Percentiles rank a stretch among this genome's conserved stretches.
These are phyloP conservation scores for Drosophila kurseongensis DNA, from an alignment of 1,140 invertebrate species.

Conservation along the genomic window DNA sequence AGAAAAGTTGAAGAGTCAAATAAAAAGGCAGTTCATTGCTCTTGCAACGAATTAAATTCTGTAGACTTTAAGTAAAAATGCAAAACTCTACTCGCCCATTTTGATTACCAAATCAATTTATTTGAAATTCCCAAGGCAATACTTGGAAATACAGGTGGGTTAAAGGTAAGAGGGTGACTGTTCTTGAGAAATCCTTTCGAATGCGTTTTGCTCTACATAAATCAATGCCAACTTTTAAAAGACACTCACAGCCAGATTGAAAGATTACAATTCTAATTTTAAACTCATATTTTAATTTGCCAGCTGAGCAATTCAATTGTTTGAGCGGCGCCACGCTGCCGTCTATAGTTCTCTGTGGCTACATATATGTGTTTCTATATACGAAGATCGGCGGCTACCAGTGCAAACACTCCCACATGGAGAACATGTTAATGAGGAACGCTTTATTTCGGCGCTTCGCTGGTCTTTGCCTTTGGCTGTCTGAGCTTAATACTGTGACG, in stretches of 20 bases:
- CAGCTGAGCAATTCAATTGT: constrained; percentile 23
- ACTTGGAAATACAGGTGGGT: constrained; percentile 18
- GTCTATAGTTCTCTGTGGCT: constrained; percentile 2
- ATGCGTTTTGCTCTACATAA: constrained; percentile 18
- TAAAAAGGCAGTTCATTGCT: constrained; percentile 3
- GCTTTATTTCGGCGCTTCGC: constrained; percentile 22
- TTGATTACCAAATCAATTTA: constrained; percentile 10
- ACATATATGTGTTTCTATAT: constrained; percentile 6
- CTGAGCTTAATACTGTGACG: constrained; percentile 76
- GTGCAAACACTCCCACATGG: constrained; percentile 27
- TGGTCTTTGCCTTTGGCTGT: constrained; percentile 27
- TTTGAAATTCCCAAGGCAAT: constrained; percentile 6
- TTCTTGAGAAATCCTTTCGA: constrained; percentile 18
- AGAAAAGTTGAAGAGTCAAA: constrained; percentile 4
- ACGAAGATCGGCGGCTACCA: constrained; percentile 21
- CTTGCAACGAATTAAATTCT: not conserved
- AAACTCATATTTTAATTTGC: not conserved
- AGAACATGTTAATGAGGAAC: constrained; percentile 51
- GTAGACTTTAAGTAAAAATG: constrained; percentile 3
- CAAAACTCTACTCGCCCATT: not conserved
- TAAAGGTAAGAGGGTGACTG: not conserved
- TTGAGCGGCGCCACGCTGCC: constrained; percentile 31
- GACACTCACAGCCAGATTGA: not conserved
- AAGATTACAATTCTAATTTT: constrained; percentile 1
- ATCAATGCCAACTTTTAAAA: not conserved